These are phyloP conservation scores for Gymnoscopelus microlampas DNA, from an alignment of 2,797 vertebrate genomes.

Conservation along the genomic window DNA sequence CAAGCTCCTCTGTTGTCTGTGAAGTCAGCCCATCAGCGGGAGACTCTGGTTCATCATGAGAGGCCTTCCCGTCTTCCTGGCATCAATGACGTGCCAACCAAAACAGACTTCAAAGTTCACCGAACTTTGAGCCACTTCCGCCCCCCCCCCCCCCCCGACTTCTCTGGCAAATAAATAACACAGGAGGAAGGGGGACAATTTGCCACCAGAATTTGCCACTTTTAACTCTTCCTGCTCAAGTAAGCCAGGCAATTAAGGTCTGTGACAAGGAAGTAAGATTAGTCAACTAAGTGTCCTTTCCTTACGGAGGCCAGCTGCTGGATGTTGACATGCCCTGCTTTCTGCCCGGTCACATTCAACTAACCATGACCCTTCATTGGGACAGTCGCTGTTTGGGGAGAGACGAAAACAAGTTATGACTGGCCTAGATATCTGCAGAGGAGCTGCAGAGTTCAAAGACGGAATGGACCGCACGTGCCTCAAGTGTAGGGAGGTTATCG, in stretches of 20 bases:
- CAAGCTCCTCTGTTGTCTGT: no score
- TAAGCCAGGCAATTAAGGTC: conserved; percentile 4
- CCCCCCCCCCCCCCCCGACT: no score
- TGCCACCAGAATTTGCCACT: conserved; percentile 26
- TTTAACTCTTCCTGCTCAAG: conserved; percentile 12
- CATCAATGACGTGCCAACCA: background rate
- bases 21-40: no score
- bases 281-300: no score
- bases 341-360: background rate
- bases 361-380: background rate
- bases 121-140: background rate
- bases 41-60: conserved; percentile 7
- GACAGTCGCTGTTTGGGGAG: conserved; percentile 10
- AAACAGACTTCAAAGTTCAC: conserved; percentile 9
- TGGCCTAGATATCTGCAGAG: conserved; percentile 37
- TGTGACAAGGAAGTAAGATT: conserved; percentile 3
- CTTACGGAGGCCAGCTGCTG: no score
- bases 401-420: background rate
- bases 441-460: background rate
- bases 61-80: conserved; percentile 18
- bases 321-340: no score
- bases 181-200: background rate
- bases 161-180: background rate
- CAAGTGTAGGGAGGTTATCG: conserved; percentile 21
- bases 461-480: conserved; percentile 11